Base-by-base conservation (phyloP, 2,888 invertebrate species). In the Caenorhabditis sulstoni region DNA sequence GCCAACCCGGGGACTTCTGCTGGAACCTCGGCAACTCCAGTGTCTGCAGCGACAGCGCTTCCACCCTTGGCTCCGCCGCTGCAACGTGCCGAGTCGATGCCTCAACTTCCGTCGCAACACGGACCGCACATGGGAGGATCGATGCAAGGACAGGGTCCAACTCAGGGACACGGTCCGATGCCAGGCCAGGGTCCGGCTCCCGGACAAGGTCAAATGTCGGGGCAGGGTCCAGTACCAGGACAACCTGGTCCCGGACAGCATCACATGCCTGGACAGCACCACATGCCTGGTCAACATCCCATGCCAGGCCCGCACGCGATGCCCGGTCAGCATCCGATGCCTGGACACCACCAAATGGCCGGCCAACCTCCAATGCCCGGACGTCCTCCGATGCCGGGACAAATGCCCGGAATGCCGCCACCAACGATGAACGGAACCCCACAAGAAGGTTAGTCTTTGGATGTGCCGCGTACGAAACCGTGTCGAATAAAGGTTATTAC, bases 401-500 rank as follows among this genome's bases (percentile, higher is more conserved):
- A 58, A 20, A 58, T 58, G 58, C 44, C 44, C 20, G 58, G 49
- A 11, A 58, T 67, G 58, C 58, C 57, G 41, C 53, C 52, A 29
- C 62, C 55, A n/a, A n/a, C n/a, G 12, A 62, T 71, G 57, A 73
- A 73, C 35, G 73, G 64, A 20, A 52, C 16, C 7, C 44, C 22
- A 3, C 11, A 47, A 64, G 61, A 73, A 73, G 64, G 73, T 73
- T 49, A 58, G 73, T 45, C 3, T 20, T 62, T 41, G 50, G 8
- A n/a, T 5, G 41, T 3, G 14, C 11, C 3, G 22, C 50, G 57
- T 58, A 2, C 52, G 64, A 57, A 49, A 71, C 39, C 41, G 50
- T 41, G 50, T 73, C 58, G 50, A 73, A 64, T 64, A 50, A 44
- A 73, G 73, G 66, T 66, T 74, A 66, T 65, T 74, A 74, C 66